These are phyloP conservation scores for Gymnorhina tibicen DNA, from an alignment of 2,113 vertebrate genomes.

Conservation along the genomic window DNA sequence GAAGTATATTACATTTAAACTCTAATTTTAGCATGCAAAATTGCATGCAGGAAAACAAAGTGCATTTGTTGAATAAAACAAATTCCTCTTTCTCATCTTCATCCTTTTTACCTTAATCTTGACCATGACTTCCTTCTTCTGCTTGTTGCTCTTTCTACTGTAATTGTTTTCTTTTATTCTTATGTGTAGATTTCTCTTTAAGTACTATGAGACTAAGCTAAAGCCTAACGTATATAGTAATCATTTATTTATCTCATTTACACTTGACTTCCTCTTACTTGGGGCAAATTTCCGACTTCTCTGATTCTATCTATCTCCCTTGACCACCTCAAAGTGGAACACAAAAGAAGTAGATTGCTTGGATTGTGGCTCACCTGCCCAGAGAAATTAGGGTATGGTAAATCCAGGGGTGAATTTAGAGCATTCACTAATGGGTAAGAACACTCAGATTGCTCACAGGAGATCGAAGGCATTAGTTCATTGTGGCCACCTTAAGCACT, in stretches of 20 bases:
- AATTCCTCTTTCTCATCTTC: not conserved
- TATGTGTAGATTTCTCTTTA: not conserved
- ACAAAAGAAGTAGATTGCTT: not conserved
- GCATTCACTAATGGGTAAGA: not conserved
- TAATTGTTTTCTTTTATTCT: not conserved
- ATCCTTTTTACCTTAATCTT: not conserved
- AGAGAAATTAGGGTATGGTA: not conserved
- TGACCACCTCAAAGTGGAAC: not conserved
- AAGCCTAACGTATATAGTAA: not conserved
- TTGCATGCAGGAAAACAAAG: not conserved
- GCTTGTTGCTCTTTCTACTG: not conserved
- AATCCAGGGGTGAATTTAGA: not conserved
- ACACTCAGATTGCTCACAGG: not conserved
- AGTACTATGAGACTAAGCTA: not conserved
- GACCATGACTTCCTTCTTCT: not conserved
- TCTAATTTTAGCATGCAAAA: not conserved
- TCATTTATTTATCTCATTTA: not conserved
- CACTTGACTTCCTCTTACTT: not conserved
- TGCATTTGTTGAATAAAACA: not conserved
- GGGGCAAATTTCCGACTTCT: not conserved
- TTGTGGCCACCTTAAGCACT: not conserved
- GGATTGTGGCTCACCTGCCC: not conserved
- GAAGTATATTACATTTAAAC: not conserved
- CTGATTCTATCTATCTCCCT: not conserved
- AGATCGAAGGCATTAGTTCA: not conserved